These are phyloP conservation scores for Heliconius charithonia DNA, from an alignment of 2,888 invertebrate genomes.

Conservation along the genomic window DNA sequence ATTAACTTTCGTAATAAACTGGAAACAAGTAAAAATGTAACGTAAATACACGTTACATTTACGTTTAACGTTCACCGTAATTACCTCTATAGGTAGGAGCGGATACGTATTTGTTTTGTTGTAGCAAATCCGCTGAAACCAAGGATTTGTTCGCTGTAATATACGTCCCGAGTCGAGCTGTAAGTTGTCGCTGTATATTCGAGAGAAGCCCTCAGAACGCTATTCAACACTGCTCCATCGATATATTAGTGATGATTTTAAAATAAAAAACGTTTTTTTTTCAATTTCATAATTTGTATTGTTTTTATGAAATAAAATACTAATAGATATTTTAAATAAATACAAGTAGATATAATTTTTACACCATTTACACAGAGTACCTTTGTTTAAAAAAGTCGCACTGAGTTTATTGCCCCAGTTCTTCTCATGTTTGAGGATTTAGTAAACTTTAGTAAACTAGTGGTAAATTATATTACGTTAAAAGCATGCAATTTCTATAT, in stretches of 20 bases:
- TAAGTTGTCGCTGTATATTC: conserved; percentile 70
- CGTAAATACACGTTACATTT: conserved; percentile 21
- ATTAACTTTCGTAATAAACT: conserved; percentile 16
- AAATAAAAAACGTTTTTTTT: background rate
- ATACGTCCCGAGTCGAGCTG: conserved; percentile 71
- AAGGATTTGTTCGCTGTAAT: conserved; percentile 68
- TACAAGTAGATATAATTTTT: too few relatives aligned
- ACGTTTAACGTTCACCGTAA: conserved; percentile 26
- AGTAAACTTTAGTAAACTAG: too few relatives aligned
- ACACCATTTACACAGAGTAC: too few relatives aligned
- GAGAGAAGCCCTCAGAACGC: conserved; percentile 55
- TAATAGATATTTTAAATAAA: too few relatives aligned
- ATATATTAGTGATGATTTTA: background rate
- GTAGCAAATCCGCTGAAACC: conserved; percentile 62
- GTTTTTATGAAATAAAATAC: too few relatives aligned
- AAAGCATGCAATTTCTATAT: too few relatives aligned
- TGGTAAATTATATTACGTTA: too few relatives aligned
- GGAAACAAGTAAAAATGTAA: conserved; percentile 12
- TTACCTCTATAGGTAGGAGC: conserved; percentile 32
- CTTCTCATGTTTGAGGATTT: too few relatives aligned
- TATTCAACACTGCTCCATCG: background rate
- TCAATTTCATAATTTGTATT: background rate
- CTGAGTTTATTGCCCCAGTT: too few relatives aligned
- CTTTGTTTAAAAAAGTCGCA: too few relatives aligned
- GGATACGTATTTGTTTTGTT: conserved; percentile 44